Evolutionary conservation across 2,797 vertebrate species (phyloP).

Genomic region (Etheostoma perlongum): DNA sequence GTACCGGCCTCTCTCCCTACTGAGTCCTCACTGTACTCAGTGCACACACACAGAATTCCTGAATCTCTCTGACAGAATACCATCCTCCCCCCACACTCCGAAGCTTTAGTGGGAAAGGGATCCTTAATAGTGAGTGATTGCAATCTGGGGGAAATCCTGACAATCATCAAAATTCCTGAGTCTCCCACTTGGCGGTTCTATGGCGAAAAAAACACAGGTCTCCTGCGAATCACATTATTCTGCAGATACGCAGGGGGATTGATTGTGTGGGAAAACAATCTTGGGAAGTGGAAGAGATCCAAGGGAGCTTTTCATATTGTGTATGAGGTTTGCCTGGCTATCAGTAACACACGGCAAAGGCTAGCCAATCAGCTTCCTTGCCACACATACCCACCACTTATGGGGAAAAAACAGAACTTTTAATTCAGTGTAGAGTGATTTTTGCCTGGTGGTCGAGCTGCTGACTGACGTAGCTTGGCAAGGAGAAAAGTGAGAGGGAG

Average conservation of each 20-base stretch:
- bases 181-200: slow-evolving; percentile 46
- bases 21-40: slow-evolving; percentile 67
- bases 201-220: slow-evolving; percentile 21
- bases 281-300: slow-evolving; percentile 49
- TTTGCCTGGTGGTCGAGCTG: slow-evolving; percentile 35
- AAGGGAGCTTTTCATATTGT: slow-evolving; percentile 45
- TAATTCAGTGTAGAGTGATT: slow-evolving; percentile 22
- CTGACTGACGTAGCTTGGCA: slow-evolving; percentile 43
- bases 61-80: slow-evolving; percentile 68
- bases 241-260: slow-evolving; percentile 39
- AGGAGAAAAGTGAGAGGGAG: neutral
- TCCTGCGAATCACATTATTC: slow-evolving; percentile 54
- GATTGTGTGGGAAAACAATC: slow-evolving; percentile 72
- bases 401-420: slow-evolving; percentile 5
- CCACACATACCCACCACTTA: slow-evolving; percentile 38
- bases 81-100: slow-evolving; percentile 45
- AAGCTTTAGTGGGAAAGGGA: slow-evolving; percentile 58
- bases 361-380: slow-evolving; percentile 29
- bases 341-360: slow-evolving; percentile 30
- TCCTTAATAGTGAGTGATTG: slow-evolving; percentile 26
- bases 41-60: slow-evolving; percentile 61
- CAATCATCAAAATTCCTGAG: slow-evolving; percentile 53
- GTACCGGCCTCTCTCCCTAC: slow-evolving; percentile 67
- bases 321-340: slow-evolving; percentile 48
- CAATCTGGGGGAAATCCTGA: slow-evolving; percentile 46